Evolutionary conservation across 2,888 invertebrate species (phyloP), one percentile per base, ranked within the genome.

Genomic region (Polydrusus tereticollis): DNA sequence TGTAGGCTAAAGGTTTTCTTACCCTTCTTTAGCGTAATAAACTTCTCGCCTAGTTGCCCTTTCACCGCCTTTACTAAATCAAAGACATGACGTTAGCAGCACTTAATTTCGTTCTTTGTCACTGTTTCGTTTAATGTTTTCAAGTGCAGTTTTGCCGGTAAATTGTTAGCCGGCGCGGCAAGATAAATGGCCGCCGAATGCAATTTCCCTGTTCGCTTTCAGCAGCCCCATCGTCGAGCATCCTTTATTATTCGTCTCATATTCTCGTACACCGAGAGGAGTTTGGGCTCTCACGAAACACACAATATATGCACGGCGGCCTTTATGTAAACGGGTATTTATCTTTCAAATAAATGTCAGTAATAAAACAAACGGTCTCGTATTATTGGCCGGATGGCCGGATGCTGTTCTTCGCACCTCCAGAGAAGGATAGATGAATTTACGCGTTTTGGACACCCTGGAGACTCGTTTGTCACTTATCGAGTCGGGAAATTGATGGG

Each of bases 301-400:
- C 47, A 64, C 64, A 45, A 64, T 50, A 64, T 36, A 47, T 47
- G 23, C 29, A 62, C 55, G 20, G 43, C 43, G 57, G 21, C 66
- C 66, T 55, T 55, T 66, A 43, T 66, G 57, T 66, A 58, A 66
- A 66, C 66, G 55, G 57, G 66, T 66, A 66, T 66, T 66, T 66
- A 66, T 66, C 66, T 66, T 43, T 52, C 57, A 66, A 66, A 66
- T 66, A 66, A 66, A 66, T 66, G 66, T 66, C 66, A 57, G 55
- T 57, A 58, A 66, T 66, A 66, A 66, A 66, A 66, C 66, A 66
- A 66, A 55, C 57, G 41, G 38, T 33, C 63, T 18, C 14, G 62
- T 45, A 62, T 45, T 55, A 55, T 55, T 55, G 43, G 58, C 58
- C 58, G 55, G 66, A 55, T 55, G 43, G 58, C 58, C 58, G 55